These are phyloP conservation scores for Colletes collaris DNA, from an alignment of 2,888 invertebrate genomes.

Conservation along the genomic window DNA sequence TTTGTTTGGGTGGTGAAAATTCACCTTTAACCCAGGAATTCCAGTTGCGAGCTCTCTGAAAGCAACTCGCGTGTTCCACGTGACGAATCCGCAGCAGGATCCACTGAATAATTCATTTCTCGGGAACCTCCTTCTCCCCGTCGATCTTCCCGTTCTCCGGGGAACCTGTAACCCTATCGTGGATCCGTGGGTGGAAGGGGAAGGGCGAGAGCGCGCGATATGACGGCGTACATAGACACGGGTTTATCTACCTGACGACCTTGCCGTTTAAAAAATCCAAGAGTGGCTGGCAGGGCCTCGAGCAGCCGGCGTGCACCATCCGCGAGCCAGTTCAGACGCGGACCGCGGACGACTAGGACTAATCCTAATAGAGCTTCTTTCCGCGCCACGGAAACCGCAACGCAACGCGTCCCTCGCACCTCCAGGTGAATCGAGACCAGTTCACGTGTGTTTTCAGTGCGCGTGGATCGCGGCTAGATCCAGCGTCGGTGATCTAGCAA, in stretches of 20 bases:
- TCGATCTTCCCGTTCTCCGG: conserved; percentile 11
- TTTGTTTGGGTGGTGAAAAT: too few species aligned
- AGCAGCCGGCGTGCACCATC: conserved; percentile 62
- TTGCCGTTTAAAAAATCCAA: conserved; percentile 74
- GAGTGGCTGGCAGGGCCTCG: conserved; percentile 63
- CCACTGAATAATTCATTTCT: conserved; percentile 8
- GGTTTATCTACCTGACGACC: conserved; percentile 77
- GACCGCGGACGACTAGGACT: conserved; percentile 72
- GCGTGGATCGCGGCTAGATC: conserved; percentile 12
- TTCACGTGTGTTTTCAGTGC: conserved; percentile 36
- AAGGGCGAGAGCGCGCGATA: conserved; percentile 58
- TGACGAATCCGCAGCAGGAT: not conserved
- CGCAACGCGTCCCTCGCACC: conserved; percentile 15
- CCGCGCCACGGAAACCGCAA: conserved; percentile 3
- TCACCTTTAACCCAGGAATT: too few species aligned
- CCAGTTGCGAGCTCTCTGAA: too few species aligned
- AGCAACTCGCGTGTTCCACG: not conserved
- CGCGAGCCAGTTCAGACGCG: conserved; percentile 73
- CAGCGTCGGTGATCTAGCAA: conserved; percentile 32
- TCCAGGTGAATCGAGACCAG: conserved; percentile 33
- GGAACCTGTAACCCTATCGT: conserved; percentile 42
- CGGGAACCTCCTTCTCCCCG: not conserved
- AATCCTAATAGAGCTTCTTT: conserved; percentile 65
- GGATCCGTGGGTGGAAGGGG: conserved; percentile 10
- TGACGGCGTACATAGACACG: conserved; percentile 65